phyloP scores from a whole-genome alignment of 2,797 vertebrate genomes.

The Sebastes iracundus region DNA sequence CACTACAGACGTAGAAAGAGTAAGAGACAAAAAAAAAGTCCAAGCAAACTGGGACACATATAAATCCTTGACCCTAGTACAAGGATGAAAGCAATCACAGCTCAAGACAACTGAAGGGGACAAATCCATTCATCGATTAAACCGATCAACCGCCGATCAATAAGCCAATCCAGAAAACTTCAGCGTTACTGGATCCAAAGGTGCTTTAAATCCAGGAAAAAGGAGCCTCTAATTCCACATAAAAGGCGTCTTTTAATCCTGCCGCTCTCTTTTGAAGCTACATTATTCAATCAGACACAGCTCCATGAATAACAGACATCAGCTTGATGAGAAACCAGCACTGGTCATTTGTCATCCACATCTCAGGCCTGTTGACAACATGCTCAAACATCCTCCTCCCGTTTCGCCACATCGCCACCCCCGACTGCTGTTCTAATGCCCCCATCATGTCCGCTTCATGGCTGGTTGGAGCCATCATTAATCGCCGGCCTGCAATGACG shows the following conservation, averaged over 20 bases:
- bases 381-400: slow-evolving; percentile 62
- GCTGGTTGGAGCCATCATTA: slow-evolving; percentile 74
- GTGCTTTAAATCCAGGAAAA: slow-evolving; percentile 10
- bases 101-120: slow-evolving; percentile 37
- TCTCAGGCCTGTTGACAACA: slow-evolving; percentile 72
- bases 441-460: slow-evolving; percentile 77
- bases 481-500: slow-evolving; percentile 46
- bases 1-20: not conserved
- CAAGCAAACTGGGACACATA: not conserved
- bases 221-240: slow-evolving; percentile 4
- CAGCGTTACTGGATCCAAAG: slow-evolving; percentile 18
- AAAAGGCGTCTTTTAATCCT: slow-evolving; percentile 38
- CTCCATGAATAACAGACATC: slow-evolving; percentile 61
- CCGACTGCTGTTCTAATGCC: slow-evolving; percentile 60
- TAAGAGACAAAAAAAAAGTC: not conserved
- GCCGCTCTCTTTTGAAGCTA: slow-evolving; percentile 5
- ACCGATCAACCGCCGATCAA: slow-evolving; percentile 49
- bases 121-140: slow-evolving; percentile 55
- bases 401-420: slow-evolving; percentile 47
- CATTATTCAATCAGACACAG: slow-evolving; percentile 57
- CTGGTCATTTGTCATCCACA: slow-evolving; percentile 74
- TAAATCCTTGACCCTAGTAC: slow-evolving; percentile 9
- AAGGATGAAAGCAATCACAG: slow-evolving; percentile 26
- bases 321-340: slow-evolving; percentile 53
- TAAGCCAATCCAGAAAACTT: slow-evolving; percentile 38